A percentile compares a stretch with the other conserved stretches of the same genome.
These are phyloP conservation scores for Anaspis maculata DNA, from an alignment of 2,888 invertebrate species.

Conservation along the genomic window DNA sequence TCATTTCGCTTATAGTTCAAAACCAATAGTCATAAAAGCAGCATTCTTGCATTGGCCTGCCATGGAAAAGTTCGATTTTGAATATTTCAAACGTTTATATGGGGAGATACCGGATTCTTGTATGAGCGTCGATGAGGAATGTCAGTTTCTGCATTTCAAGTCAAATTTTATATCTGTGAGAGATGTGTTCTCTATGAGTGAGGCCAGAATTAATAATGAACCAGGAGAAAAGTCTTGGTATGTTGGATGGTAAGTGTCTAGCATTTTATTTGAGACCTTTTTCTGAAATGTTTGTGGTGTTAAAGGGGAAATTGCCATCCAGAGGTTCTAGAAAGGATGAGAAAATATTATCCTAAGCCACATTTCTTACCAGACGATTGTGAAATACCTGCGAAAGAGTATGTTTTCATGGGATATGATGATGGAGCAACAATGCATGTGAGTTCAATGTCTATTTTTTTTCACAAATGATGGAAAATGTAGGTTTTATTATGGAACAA, in stretches of 20 bases:
- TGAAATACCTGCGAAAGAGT: slow-evolving; percentile 82
- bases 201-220: slow-evolving; percentile 53
- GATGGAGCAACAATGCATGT: slow-evolving; percentile 88
- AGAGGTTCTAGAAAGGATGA: slow-evolving; percentile 62
- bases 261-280: too few relatives aligned
- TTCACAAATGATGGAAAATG: neutral
- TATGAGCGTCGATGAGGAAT: slow-evolving; percentile 68
- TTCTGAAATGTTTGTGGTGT: too few relatives aligned
- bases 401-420: slow-evolving; percentile 87
- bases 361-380: slow-evolving; percentile 82
- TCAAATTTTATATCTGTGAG: slow-evolving; percentile 67
- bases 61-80: slow-evolving; percentile 54
- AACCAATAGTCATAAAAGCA: slow-evolving; percentile 71
- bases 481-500: neutral
- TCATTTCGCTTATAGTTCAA: slow-evolving; percentile 66
- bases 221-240: slow-evolving; percentile 71
- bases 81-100: slow-evolving; percentile 63
- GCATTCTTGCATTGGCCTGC: slow-evolving; percentile 74
- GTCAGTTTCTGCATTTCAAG: slow-evolving; percentile 81
- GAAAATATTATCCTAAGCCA: slow-evolving; percentile 70
- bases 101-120: slow-evolving; percentile 60
- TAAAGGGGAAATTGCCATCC: slow-evolving; percentile 80
- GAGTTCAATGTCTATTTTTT: too few relatives aligned
- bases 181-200: slow-evolving; percentile 71
- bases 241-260: slow-evolving; percentile 70